A percentile compares a stretch with the other conserved stretches of the same genome.
Evolutionary conservation across 2,797 vertebrate species (phyloP).

Genomic region (Hippoglossus hippoglossus): DNA sequence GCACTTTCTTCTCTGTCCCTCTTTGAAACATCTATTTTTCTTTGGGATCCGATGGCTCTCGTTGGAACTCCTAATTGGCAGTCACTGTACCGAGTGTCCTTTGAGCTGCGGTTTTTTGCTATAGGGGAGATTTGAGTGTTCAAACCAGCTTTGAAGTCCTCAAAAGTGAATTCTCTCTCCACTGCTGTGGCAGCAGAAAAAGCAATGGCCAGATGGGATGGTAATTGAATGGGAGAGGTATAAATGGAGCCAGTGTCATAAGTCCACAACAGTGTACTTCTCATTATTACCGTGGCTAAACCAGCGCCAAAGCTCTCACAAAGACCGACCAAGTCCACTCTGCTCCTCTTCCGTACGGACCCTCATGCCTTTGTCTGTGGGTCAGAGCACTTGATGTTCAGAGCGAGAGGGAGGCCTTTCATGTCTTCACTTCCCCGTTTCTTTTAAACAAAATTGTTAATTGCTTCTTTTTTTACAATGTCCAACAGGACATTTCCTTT

Average conservation of each 20-base stretch:
- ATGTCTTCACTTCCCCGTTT: conserved; percentile 41
- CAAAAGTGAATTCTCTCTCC: conserved; percentile 81
- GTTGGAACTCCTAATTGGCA: conserved; percentile 91
- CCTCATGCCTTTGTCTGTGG: conserved; percentile 41
- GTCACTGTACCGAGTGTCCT: conserved; percentile 84
- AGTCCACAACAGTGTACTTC: conserved; percentile 48
- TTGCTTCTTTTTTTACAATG: conserved; percentile 39
- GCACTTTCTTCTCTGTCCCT: conserved; percentile 65
- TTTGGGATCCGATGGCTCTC: conserved; percentile 86
- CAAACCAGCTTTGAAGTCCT: conserved; percentile 89
- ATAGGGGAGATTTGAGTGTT: conserved; percentile 78
- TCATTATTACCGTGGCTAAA: conserved; percentile 56
- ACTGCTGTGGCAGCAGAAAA: conserved; percentile 72
- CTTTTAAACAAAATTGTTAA: conserved; percentile 56
- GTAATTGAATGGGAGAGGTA: conserved; percentile 66
- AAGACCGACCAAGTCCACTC: conserved; percentile 38
- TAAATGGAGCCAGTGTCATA: conserved; percentile 57
- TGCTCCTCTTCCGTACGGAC: conserved; percentile 41
- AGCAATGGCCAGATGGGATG: conserved; percentile 66
- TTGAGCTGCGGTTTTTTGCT: conserved; percentile 83
- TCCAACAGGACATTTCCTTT: conserved; percentile 12
- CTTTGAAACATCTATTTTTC: conserved; percentile 80
- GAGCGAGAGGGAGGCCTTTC: conserved; percentile 39
- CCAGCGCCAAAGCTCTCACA: conserved; percentile 35
- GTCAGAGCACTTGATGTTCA: conserved; percentile 57